Conservation (phyloP, 2,888 invertebrate species). For the Drosophila cognata region DNA sequence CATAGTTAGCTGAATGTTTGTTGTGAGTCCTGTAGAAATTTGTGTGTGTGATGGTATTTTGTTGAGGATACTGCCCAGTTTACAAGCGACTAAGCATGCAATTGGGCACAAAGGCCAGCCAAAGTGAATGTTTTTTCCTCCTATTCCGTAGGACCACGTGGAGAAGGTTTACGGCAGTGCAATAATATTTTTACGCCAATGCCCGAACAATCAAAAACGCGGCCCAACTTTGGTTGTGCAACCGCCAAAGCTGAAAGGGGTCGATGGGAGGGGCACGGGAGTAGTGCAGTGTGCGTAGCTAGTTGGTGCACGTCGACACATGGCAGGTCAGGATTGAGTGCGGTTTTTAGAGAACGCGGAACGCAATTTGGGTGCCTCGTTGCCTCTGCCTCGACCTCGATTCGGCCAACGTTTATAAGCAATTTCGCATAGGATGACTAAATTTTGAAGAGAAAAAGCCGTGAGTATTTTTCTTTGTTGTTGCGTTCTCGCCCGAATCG, state of each 20-base stretch:
- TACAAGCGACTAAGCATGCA: slow-evolving; percentile 45
- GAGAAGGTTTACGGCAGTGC: slow-evolving; percentile 46
- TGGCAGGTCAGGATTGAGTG: slow-evolving; percentile 63
- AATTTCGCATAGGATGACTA: slow-evolving; percentile 82
- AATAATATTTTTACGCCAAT: slow-evolving; percentile 67
- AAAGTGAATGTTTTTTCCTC: not conserved
- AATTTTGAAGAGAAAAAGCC: slow-evolving; percentile 68
- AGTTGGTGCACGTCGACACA: slow-evolving; percentile 53
- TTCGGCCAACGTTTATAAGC: slow-evolving; percentile 68
- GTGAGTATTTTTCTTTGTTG: slow-evolving; percentile 68
- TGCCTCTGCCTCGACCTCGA: slow-evolving; percentile 1
- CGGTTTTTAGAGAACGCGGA: slow-evolving; percentile 35
- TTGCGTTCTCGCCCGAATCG: slow-evolving; percentile 44
- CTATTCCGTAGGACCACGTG: slow-evolving; percentile 1
- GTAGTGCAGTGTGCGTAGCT: slow-evolving; percentile 13
- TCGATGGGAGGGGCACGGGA: too few species aligned
- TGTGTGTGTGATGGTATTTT: slow-evolving; percentile 5
- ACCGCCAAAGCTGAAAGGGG: slow-evolving; percentile 47
- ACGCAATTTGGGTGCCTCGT: not conserved
- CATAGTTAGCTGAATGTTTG: not conserved
- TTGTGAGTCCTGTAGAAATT: not conserved
- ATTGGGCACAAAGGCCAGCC: slow-evolving; percentile 31
- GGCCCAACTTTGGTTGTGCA: slow-evolving; percentile 54
- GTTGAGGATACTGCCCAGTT: slow-evolving; percentile 26
- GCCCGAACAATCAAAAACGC: slow-evolving; percentile 56